Evolutionary conservation across 2,113 vertebrate genomes (phyloP).

Genomic region (Rhadina sibilatrix): DNA sequence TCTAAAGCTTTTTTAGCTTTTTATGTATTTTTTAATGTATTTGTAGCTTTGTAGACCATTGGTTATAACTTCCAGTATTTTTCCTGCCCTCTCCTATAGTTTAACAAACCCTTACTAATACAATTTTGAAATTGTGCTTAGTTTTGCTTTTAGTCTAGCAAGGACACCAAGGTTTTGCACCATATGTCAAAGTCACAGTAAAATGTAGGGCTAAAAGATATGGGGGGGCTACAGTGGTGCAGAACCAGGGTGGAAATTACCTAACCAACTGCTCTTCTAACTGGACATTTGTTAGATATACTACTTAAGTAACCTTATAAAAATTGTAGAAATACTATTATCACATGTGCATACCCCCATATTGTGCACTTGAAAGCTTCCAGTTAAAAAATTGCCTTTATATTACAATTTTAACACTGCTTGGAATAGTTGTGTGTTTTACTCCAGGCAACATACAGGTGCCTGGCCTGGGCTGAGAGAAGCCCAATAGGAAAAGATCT

Average conservation of each 20-base stretch:
- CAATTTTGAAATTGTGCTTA: not conserved
- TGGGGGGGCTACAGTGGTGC: fast-evolving
- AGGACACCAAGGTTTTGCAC: not conserved
- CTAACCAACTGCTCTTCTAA: not conserved
- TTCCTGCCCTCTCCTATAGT: not conserved
- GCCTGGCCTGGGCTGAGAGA: not conserved
- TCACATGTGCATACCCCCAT: fast-evolving
- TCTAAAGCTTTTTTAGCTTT: not conserved
- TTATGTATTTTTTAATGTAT: not conserved
- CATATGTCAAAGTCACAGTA: not conserved
- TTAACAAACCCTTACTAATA: not conserved
- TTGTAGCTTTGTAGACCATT: not conserved
- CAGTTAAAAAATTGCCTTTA: not conserved
- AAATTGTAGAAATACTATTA: not conserved
- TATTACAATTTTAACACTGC: not conserved
- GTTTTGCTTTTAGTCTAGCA: not conserved
- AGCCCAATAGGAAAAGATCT: not conserved
- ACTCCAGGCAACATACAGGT: not conserved
- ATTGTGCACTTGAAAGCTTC: not conserved
- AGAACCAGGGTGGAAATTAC: not conserved
- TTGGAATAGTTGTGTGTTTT: not conserved
- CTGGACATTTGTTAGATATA: not conserved
- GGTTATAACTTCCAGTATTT: too few relatives aligned
- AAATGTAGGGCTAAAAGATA: not conserved
- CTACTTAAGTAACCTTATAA: not conserved